These are phyloP conservation scores for Mongoloraphidia duomilia DNA, from an alignment of 2,888 invertebrate genomes.

Conservation along the genomic window DNA sequence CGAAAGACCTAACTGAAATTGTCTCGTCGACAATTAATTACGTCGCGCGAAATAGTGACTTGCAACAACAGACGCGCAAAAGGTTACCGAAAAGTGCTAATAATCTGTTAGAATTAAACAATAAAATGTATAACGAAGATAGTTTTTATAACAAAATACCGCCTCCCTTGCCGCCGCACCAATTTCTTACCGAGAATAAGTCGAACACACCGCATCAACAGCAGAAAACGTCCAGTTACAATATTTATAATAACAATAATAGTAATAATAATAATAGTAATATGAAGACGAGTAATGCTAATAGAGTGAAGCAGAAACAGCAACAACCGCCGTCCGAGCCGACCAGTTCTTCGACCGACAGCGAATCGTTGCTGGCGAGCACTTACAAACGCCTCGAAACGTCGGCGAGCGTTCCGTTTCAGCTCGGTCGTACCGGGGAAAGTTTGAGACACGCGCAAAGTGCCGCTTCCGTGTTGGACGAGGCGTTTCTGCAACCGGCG, in stretches of 20 bases:
- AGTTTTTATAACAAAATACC: not conserved
- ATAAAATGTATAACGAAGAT: not conserved
- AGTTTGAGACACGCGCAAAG: slow-evolving; percentile 39
- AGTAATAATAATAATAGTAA: too few species aligned
- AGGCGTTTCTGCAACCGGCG: slow-evolving; percentile 29
- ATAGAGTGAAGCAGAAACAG: not conserved
- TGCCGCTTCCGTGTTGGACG: slow-evolving; percentile 40
- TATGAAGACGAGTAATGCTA: too few species aligned
- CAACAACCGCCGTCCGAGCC: slow-evolving; percentile 9
- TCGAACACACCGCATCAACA: too few species aligned
- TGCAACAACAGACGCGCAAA: not conserved
- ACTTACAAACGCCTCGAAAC: slow-evolving; percentile 34
- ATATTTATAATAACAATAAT: too few species aligned
- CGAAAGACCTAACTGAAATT: not conserved
- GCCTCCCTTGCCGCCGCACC: slow-evolving; percentile 4
- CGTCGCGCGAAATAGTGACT: not conserved
- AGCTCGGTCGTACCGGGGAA: slow-evolving; percentile 36
- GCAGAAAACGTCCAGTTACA: too few species aligned
- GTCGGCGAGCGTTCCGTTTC: slow-evolving; percentile 50
- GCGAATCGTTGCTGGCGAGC: slow-evolving; percentile 14
- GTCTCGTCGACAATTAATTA: not conserved
- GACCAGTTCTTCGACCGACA: slow-evolving; percentile 22
- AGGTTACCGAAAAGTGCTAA: slow-evolving; percentile 2
- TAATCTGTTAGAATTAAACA: slow-evolving; percentile 1
- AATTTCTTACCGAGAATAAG: too few species aligned